Evolutionary conservation across 1,140 invertebrate genomes (phyloP).

Genomic region (Dreissena polymorpha): DNA sequence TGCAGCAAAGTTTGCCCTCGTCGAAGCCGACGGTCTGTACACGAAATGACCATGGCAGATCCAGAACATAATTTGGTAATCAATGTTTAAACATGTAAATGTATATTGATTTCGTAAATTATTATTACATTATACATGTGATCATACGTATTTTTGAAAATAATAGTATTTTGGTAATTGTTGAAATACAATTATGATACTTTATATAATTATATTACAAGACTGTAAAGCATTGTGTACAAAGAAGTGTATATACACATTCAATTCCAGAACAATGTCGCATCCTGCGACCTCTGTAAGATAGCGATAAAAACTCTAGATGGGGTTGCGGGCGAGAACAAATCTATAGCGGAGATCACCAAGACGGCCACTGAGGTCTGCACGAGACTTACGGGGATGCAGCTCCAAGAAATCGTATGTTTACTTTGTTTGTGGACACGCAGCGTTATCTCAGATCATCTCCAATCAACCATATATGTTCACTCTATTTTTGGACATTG

Average conservation of each 20-base stretch:
- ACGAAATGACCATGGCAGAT: not conserved
- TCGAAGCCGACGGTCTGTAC: not conserved
- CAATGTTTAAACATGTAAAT: too few relatives aligned
- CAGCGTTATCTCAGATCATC: too few relatives aligned
- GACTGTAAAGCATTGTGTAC: too few relatives aligned
- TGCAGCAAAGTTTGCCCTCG: not conserved
- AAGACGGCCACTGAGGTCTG: slow-evolving; percentile 37
- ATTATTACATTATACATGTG: too few relatives aligned
- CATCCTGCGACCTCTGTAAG: slow-evolving; percentile 40
- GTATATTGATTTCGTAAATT: too few relatives aligned
- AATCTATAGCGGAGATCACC: slow-evolving; percentile 25
- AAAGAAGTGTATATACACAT: not conserved
- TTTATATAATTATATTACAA: too few relatives aligned
- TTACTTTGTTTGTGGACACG: not conserved
- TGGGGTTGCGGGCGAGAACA: slow-evolving; percentile 28
- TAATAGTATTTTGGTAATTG: too few relatives aligned
- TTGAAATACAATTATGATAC: too few relatives aligned
- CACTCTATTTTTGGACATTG: too few relatives aligned
- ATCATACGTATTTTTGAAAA: too few relatives aligned
- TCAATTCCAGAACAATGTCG: slow-evolving; percentile 16
- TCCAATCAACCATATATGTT: too few relatives aligned
- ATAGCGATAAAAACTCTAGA: slow-evolving; percentile 14
- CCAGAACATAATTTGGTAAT: too few relatives aligned
- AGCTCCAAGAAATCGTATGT: slow-evolving; percentile 29
- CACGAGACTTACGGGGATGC: slow-evolving; percentile 24